Percentiles rank a stretch among this genome's conserved stretches.
These are phyloP conservation scores for Phalanger gymnotis DNA, from an alignment of 2,797 vertebrate species.

Conservation along the genomic window DNA sequence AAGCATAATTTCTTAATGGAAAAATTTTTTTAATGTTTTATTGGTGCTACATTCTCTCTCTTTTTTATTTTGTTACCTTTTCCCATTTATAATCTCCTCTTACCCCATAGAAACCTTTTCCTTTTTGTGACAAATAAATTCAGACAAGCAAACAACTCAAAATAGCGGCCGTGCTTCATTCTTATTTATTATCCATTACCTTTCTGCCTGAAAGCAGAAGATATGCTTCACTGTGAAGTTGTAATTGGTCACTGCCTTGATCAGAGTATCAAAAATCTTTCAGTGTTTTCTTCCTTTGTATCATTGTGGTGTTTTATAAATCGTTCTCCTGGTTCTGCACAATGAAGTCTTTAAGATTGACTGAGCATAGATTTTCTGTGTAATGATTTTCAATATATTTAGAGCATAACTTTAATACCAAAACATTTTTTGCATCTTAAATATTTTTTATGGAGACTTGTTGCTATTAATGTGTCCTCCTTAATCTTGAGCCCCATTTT, in stretches of 20 bases:
- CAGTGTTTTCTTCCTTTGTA: neutral
- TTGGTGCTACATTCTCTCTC: neutral
- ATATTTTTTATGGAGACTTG: neutral
- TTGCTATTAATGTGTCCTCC: neutral
- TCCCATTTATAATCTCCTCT: neutral
- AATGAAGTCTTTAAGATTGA: neutral
- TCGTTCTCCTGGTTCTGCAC: neutral
- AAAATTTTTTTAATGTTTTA: neutral
- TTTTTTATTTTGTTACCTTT: neutral
- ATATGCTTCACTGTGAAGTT: neutral
- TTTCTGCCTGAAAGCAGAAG: neutral
- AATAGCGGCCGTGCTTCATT: neutral
- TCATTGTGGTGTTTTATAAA: neutral
- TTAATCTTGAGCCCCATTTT: slow-evolving; percentile 11
- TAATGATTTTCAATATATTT: neutral
- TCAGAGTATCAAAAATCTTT: neutral
- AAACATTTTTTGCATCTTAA: neutral
- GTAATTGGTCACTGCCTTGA: neutral
- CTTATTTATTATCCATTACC: neutral
- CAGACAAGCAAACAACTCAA: neutral
- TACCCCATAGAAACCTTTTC: neutral
- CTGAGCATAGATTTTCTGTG: neutral
- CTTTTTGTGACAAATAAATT: neutral
- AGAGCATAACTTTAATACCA: neutral
- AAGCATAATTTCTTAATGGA: neutral